A percentile compares a stretch with the other conserved stretches of the same genome.
phyloP scores from a whole-genome alignment of 2,113 vertebrate genomes.

The Gallinago media region DNA sequence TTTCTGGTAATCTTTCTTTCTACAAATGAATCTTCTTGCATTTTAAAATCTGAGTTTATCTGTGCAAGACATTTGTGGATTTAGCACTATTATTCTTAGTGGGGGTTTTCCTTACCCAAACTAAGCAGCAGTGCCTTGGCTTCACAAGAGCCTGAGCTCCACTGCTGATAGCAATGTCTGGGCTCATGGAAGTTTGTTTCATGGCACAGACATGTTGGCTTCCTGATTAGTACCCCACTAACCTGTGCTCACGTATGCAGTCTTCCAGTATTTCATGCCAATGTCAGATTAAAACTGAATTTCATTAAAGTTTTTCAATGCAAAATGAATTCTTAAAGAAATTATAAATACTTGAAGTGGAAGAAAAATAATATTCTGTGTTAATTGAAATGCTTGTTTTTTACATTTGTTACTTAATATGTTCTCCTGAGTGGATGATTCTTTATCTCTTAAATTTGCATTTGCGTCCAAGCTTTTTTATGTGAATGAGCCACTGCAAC shows the following conservation, averaged over 20 bases:
- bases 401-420: background rate
- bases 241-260: background rate
- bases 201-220: background rate
- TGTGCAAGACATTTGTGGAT: background rate
- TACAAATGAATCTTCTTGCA: background rate
- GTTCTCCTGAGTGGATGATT: background rate
- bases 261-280: background rate
- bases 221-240: background rate
- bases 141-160: background rate
- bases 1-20: background rate
- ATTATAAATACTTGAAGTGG: background rate
- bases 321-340: background rate
- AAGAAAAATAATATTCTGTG: background rate
- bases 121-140: background rate
- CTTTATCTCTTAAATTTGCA: background rate
- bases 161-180: background rate
- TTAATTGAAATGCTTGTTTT: background rate
- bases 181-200: background rate
- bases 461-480: background rate
- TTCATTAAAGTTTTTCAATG: background rate
- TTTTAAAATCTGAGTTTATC: background rate
- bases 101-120: background rate
- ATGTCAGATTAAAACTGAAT: background rate
- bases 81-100: background rate
- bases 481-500: background rate